A percentile compares a stretch with the other conserved stretches of the same genome.
Evolutionary conservation across 1,140 invertebrate species (phyloP).

Genomic region (Bombus superbus): DNA sequence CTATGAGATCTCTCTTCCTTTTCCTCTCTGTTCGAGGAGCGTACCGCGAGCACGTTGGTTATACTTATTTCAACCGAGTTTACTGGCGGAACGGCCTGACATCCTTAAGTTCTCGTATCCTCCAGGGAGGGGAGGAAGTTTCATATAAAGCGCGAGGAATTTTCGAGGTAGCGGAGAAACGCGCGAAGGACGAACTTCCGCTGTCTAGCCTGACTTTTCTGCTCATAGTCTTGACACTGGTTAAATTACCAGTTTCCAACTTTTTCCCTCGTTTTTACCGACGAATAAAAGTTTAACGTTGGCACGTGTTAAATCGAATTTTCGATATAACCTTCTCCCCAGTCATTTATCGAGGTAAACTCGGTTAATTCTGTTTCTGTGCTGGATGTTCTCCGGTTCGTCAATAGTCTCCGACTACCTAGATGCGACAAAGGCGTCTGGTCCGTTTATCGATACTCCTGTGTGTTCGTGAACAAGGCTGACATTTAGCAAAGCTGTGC

Average conservation of each 20-base stretch:
- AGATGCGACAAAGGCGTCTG: not conserved
- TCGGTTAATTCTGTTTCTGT: not conserved
- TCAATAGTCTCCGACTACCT: no score
- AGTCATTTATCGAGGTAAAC: not conserved
- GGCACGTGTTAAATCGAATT: not conserved
- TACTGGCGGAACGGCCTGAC: not conserved
- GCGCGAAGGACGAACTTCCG: slow-evolving; percentile 6
- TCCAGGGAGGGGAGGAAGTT: slow-evolving; percentile 13
- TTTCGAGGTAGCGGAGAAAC: not conserved
- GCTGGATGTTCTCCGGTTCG: not conserved
- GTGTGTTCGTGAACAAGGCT: not conserved
- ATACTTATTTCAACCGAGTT: slow-evolving; percentile 28
- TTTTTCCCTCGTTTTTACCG: not conserved
- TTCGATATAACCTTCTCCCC: not conserved
- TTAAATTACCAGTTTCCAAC: not conserved
- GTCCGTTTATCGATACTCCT: slow-evolving; percentile 7
- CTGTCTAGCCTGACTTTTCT: not conserved
- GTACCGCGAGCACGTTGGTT: not conserved
- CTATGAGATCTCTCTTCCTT: not conserved
- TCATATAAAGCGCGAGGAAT: slow-evolving; percentile 18
- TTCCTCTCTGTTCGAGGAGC: not conserved
- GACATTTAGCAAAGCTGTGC: not conserved
- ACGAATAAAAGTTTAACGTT: not conserved
- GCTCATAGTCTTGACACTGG: not conserved
- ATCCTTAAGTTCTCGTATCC: slow-evolving; percentile 6